Evolutionary conservation across 2,113 vertebrate species (phyloP), one percentile per base, ranked within the genome.

Genomic region (Synchiropus splendidus): DNA sequence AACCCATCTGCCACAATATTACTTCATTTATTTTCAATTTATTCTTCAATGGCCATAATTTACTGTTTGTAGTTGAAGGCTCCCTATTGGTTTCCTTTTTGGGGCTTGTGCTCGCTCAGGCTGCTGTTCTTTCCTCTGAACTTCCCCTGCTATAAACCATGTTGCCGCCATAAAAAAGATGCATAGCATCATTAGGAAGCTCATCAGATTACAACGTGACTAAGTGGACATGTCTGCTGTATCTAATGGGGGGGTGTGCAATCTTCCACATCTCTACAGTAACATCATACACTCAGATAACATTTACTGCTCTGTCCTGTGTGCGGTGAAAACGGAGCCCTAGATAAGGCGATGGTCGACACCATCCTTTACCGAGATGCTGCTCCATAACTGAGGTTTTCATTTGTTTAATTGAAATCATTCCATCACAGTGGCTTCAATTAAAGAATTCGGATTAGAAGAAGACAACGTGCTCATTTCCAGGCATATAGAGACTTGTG

Each of bases 331-430:
- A 70, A 70, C 67, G 52, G 21, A 61, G 62, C 57, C 61, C 39
- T 68, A 70, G 86, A 86, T 88, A 83, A 79, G 79, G 54, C 51
- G 62, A 64, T 77, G 86, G 82, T 87, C 82, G 68, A 67, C 81
- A 54, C 71, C 67, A 84, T 71, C 16, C 21, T 81, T 83, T 87
- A 87, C 83, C 4, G 32, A 70, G 85, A 86, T 85, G 77, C 69
- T 54, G 77, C 88, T 79, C 80, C 83, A 85, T 90, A 90, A 85
- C 81, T 82, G 54, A 71, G 79, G 57, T 86, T 86, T 90, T 87
- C 82, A 89, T 89, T 92, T 90, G 87, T 91, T 89, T 94, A 92
- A 94, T 97, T 94, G 92, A 92, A 91, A 82, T 85, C 84, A 85
- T 78, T 75, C 87, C 70, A 54, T 85, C 16, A 59, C 86, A 79